These are phyloP conservation scores for Esox masquinongy DNA, from an alignment of 2,797 vertebrate species.

Conservation along the genomic window DNA sequence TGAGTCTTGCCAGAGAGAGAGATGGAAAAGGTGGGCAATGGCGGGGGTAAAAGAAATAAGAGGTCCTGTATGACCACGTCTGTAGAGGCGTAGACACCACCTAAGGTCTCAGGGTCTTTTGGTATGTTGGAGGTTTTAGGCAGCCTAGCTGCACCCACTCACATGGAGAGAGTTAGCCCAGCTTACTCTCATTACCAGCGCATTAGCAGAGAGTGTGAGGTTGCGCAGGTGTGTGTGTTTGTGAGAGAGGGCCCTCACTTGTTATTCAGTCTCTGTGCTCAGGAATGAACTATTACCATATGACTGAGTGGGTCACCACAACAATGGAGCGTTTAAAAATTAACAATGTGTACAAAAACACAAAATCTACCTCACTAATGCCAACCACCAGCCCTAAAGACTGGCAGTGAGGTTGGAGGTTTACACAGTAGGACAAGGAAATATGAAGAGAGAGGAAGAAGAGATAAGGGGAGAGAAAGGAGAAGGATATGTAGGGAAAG, in stretches of 20 bases:
- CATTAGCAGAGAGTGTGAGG: slow-evolving; percentile 8
- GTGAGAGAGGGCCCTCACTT: slow-evolving; percentile 14
- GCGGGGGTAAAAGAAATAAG: background rate
- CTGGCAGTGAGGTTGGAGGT: background rate
- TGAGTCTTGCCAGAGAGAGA: slow-evolving; percentile 53
- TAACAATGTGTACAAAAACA: background rate
- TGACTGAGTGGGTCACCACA: slow-evolving; percentile 7
- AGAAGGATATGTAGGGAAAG: background rate
- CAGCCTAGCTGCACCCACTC: background rate
- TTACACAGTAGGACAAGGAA: background rate
- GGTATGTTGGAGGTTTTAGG: background rate
- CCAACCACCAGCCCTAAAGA: background rate
- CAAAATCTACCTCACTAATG: background rate
- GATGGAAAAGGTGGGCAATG: background rate
- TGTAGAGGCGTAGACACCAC: background rate
- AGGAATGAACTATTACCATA: background rate
- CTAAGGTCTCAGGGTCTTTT: background rate
- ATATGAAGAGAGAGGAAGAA: background rate
- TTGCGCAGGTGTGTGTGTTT: slow-evolving; percentile 24
- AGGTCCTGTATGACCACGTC: background rate
- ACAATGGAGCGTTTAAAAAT: background rate
- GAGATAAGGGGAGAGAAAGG: slow-evolving; percentile 45
- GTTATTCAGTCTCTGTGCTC: slow-evolving; percentile 9
- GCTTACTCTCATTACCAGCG: slow-evolving; percentile 5
- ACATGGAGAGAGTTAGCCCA: slow-evolving; percentile 4